Evolutionary conservation across 2,113 vertebrate genomes (phyloP), one percentile per base, ranked within the genome.

Genomic region (Perca schrenkii): DNA sequence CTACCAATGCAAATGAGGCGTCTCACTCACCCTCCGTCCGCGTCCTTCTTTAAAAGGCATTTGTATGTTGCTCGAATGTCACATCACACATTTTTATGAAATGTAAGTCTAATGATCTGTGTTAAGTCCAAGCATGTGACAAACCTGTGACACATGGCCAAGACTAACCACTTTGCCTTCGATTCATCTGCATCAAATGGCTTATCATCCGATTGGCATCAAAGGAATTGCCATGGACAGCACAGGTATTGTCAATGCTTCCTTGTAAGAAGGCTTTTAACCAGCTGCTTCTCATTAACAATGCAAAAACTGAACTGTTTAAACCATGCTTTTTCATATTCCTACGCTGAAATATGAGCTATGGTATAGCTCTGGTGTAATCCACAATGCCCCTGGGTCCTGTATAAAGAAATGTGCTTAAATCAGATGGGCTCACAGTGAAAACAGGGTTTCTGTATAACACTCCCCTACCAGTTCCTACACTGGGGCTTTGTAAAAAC

Each of bases 251-350:
- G 65, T 86, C 80, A 67, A 52, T 47, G 68, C 67, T 56, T 34
- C 62, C 50, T 40, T 36, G 8, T 67, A 77, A 82, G 72, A 21
- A 31, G 28, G 13, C 78, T 86, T 84, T 79, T 82, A 92, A 85
- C 76, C 71, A 80, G 61, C 49, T 3, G 15, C 67, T 54, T 82
- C 77, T 86, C 80, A 73, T 88, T 87, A 75, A 68, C 66, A 61
- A 21, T 67, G 75, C 3, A 0, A 53, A 66, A 73, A 78, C 69
- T 49, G 56, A 82, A 83, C 61, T 5, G 69, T 74, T 82, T 77
- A 80, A 90, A 87, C 73, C 16, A 2, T 10, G 40, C 74, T 58
- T 89, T 79, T 88, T 77, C 75, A 82, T 86, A 68, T 57, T 52
- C 40, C 21, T 72, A 11, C 0, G 64, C 43, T 63, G 50, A 65